Base-by-base conservation (phyloP, 2,797 vertebrate genomes). In the Gymnoscopelus microlampas region DNA sequence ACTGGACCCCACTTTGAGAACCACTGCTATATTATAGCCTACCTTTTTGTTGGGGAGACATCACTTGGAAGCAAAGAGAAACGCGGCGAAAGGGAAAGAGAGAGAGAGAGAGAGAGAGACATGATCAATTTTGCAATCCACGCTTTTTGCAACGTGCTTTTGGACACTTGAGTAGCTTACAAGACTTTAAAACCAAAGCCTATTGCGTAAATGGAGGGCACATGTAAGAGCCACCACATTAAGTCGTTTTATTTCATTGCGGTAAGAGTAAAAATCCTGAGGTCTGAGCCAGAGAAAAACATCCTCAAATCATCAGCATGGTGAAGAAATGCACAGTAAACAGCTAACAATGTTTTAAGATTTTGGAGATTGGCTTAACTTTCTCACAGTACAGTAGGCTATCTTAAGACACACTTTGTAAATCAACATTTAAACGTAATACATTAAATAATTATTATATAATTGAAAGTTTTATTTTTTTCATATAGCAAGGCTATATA, bases 11-110 rank as follows among this genome's bases (percentile, higher is more conserved):
- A 19, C 19, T 19, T 19, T 19, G 19, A 19, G 19, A 19, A 19
- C 19, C 19, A 19, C 19, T 19, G 19, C 19, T 19, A 19, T 76
- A 62, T 19, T 60, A 39, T 7, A 72, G 80, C 80, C 88, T 76
- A 79, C 73, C 82, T 86, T 81, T 89, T 82, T 19, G 19, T 86
- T 70, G 68, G 85, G 86, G 83, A 87, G 76, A 80, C 86, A 29
- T 59, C 82, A 76, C 80, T 85, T 74, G 60, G 60, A 73, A 23
- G 61, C 62, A 66, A 8, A 54, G 53, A 66, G 68, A 68, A 54
- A 67, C 49, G 44, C 53, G 39, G 53, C 11, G 19, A 32, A 54
- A 68, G 12, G 29, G 49, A 32, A 1, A 19, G 19, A 19, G 19
- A 19, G 19, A 19, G 19, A 19, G 19, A 19, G 19, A 19, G 39